phyloP scores from a whole-genome alignment of 2,113 vertebrate species.

The Argyrosomus japonicus region DNA sequence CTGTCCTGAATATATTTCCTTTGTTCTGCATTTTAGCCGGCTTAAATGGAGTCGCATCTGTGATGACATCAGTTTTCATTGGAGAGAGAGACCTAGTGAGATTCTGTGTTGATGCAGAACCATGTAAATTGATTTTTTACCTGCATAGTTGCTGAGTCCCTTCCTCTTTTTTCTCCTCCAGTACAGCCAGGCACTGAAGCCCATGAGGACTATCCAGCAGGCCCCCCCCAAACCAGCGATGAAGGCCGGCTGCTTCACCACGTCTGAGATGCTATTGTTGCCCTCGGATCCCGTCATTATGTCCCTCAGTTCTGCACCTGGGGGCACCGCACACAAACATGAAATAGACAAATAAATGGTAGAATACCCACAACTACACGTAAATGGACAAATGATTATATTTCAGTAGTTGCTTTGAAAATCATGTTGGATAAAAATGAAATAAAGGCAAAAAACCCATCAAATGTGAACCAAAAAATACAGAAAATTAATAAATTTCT shows the following conservation, averaged over 20 bases:
- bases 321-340: constrained; percentile 21
- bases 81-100: constrained; percentile 44
- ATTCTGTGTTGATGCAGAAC: constrained; percentile 60
- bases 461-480: not conserved
- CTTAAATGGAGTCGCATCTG: constrained; percentile 69
- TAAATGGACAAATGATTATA: not conserved
- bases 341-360: constrained; percentile 18
- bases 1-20: constrained; percentile 67
- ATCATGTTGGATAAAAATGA: not conserved
- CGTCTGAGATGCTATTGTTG: constrained; percentile 95
- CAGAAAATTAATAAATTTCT: not conserved
- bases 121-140: constrained; percentile 79
- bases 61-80: constrained; percentile 62
- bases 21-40: constrained; percentile 74
- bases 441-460: not conserved
- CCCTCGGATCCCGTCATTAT: constrained; percentile 91
- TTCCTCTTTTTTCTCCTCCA: constrained; percentile 98
- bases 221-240: constrained; percentile 96
- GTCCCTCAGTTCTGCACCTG: constrained; percentile 84
- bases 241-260: constrained; percentile 96
- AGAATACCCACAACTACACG: not conserved
- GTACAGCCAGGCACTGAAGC: constrained; percentile 97
- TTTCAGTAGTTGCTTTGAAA: not conserved
- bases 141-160: constrained; percentile 97
- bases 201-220: constrained; percentile 98